Evolutionary conservation across 2,797 vertebrate species (phyloP), one percentile per base, ranked within the genome.

Genomic region (Sitta carolinensis): DNA sequence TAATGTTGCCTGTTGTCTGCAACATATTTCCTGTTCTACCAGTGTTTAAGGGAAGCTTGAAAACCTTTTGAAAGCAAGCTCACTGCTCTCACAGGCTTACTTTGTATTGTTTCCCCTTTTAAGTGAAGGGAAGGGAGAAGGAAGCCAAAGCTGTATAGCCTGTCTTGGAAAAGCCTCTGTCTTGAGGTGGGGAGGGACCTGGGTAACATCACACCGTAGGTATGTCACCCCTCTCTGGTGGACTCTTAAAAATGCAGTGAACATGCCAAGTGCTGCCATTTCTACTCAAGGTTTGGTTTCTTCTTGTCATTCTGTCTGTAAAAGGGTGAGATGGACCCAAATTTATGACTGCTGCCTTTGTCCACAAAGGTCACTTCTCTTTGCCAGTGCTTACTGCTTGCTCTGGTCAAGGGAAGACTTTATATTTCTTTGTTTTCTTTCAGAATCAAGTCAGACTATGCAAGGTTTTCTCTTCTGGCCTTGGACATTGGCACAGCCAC

Each of bases 231-330:
- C 17, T 72, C 22, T 62, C 55, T 48, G 32, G 55, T 30, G 34
- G 8, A 32, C 74, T 76, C 57, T 3, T 73, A n/a, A 55, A 91
- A 92, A 82, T 25, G 19, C 43, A 26, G 19, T 22, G 48, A 36
- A 11, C 0, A 0, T 67, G 76, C 79, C 58, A 75, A 75, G 36
- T 13, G 26, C 72, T 48, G 67, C n/a, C 43, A 2, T 1, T 77
- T 91, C 32, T 10, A 50, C 18, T 34, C 43, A 30, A 8, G 16
- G 20, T 42, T 82, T 88, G 43, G 10, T 73, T 75, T 59, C 19
- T 73, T 38, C 9, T 54, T 17, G 2, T 76, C 43, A 5, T 78
- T 69, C 66, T 88, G 13, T n/a, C 58, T 20, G 11, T 66, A 9
- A 48, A 70, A 61, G 26, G 72, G 51, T 0, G 0, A 85, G 50